Conservation (phyloP, 2,888 invertebrate species). For the Dusona sp. region DNA sequence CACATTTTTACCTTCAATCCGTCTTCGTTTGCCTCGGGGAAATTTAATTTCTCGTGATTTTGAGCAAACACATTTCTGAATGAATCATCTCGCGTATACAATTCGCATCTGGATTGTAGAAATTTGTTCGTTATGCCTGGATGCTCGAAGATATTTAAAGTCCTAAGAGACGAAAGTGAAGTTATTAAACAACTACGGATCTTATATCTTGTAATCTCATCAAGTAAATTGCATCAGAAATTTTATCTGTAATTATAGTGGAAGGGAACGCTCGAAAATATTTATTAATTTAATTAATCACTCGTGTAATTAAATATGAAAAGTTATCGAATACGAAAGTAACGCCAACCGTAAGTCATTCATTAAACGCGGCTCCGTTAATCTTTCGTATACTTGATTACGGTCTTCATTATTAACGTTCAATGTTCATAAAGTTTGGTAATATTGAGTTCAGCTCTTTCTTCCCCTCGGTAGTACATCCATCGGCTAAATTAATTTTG, state of each 20-base stretch:
- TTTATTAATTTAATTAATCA: slow-evolving; percentile 10
- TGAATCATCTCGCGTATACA: slow-evolving; percentile 20
- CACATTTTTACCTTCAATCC: slow-evolving; percentile 29
- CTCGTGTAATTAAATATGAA: background rate
- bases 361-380: slow-evolving; percentile 9
- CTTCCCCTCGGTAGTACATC: slow-evolving; percentile 16
- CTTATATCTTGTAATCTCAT: slow-evolving; percentile 7
- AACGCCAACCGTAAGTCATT: slow-evolving; percentile 21
- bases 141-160: slow-evolving; percentile 4
- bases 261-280: background rate
- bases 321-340: background rate
- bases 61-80: slow-evolving; percentile 28
- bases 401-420: slow-evolving; percentile 12
- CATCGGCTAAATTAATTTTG: slow-evolving; percentile 55
- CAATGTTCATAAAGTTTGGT: slow-evolving; percentile 16
- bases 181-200: background rate
- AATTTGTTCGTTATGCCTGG: background rate
- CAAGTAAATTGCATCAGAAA: slow-evolving; percentile 16
- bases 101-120: slow-evolving; percentile 22
- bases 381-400: slow-evolving; percentile 53
- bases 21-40: slow-evolving; percentile 48
- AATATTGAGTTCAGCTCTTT: slow-evolving; percentile 24
- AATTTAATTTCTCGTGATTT: slow-evolving; percentile 59
- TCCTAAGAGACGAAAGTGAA: slow-evolving; percentile 1
- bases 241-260: background rate